Evolutionary conservation across 1,140 invertebrate species (phyloP).

Genomic region (Sinella curviseta): DNA sequence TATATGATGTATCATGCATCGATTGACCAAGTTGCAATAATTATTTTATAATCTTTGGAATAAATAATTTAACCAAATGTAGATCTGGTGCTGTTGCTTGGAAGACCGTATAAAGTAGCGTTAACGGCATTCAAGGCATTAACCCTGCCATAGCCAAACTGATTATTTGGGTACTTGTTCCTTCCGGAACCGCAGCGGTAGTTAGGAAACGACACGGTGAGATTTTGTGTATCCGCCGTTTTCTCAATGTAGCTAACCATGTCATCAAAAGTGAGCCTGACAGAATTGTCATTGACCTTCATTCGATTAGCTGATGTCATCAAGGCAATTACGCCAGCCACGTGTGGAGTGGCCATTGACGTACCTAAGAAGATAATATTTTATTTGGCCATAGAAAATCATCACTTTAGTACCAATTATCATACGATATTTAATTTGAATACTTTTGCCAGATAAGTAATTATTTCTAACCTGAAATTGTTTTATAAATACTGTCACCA

Average conservation of each 20-base stretch:
- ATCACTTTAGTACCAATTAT: not conserved
- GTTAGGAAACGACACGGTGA: not conserved
- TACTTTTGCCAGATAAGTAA: not conserved
- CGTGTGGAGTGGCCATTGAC: conserved; percentile 10
- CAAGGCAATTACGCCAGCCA: not conserved
- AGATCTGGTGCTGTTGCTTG: no score
- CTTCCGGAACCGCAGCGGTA: not conserved
- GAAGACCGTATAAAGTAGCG: no score
- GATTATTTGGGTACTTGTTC: not conserved
- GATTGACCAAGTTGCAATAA: no score
- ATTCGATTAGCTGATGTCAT: not conserved
- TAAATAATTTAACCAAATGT: no score
- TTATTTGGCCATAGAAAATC: no score
- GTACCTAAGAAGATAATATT: not conserved
- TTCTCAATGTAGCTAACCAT: not conserved
- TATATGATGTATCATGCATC: no score
- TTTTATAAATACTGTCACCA: not conserved
- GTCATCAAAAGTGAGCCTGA: not conserved
- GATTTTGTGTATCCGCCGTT: not conserved
- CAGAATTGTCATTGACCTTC: not conserved
- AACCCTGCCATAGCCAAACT: conserved; percentile 17
- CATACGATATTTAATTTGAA: not conserved
- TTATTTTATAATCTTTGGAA: no score
- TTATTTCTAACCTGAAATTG: not conserved
- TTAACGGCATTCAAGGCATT: no score